phyloP scores from a whole-genome alignment of 2,797 vertebrate species.

The Scyliorhinus canicula region DNA sequence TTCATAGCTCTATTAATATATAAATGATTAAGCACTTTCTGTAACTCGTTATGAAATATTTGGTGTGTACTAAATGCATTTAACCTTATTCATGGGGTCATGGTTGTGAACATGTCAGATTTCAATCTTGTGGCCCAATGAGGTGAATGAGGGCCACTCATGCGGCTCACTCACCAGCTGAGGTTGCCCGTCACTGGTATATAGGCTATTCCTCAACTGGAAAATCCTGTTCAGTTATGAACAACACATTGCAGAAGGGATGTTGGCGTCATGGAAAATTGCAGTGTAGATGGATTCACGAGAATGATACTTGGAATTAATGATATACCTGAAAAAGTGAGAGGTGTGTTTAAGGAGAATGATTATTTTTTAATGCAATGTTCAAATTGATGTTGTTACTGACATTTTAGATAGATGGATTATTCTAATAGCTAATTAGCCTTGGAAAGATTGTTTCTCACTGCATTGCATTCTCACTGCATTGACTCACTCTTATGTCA shows the following conservation, averaged over 20 bases:
- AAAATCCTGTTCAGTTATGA: neutral
- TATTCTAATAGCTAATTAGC: neutral
- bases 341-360: neutral
- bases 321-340: neutral
- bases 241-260: neutral
- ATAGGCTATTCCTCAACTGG: neutral
- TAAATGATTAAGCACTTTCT: too few species aligned
- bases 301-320: neutral
- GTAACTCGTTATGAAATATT: too few species aligned
- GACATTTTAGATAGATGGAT: neutral
- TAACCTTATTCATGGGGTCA: too few species aligned
- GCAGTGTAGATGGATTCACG: neutral
- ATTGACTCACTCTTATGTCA: too few species aligned
- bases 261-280: neutral
- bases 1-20: too few species aligned
- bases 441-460: neutral
- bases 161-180: too few species aligned
- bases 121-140: too few species aligned
- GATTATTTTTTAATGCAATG: neutral
- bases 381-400: neutral
- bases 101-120: too few species aligned
- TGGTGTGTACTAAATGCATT: too few species aligned
- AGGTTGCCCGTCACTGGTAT: too few species aligned
- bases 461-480: neutral
- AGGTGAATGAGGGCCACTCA: too few species aligned